A percentile compares a stretch with the other conserved stretches of the same genome.
Conservation (phyloP, 2,797 vertebrate genomes). For the Hydrocynus forskahlii region DNA sequence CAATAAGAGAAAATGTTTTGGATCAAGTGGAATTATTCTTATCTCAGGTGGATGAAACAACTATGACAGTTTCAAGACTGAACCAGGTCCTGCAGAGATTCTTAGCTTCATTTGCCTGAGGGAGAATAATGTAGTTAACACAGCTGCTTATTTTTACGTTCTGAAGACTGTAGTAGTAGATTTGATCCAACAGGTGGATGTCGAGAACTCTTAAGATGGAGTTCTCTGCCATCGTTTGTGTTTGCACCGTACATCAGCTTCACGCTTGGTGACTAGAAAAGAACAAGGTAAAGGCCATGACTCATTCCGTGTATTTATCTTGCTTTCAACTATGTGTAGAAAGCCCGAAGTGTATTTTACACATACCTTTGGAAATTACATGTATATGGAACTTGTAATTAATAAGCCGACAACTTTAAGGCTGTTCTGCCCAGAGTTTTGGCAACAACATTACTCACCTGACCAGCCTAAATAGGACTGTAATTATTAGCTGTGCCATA, state of each 20-base stretch:
- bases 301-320: constrained; percentile 10
- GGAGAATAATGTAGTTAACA: not conserved
- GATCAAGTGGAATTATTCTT: not conserved
- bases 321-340: not conserved
- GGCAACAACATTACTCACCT: not conserved
- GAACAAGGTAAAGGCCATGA: constrained; percentile 22
- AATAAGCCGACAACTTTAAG: not conserved
- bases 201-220: not conserved
- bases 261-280: constrained; percentile 24
- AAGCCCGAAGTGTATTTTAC: not conserved
- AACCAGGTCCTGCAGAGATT: not conserved
- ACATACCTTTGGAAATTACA: not conserved
- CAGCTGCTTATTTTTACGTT: not conserved
- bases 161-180: not conserved
- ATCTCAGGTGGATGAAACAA: not conserved
- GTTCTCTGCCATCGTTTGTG: constrained; percentile 39
- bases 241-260: constrained; percentile 36
- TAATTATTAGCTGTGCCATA: constrained; percentile 8
- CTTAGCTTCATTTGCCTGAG: not conserved
- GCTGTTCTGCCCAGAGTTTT: constrained; percentile 10
- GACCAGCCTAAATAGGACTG: not conserved
- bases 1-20: not conserved
- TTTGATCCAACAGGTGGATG: not conserved
- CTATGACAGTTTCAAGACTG: not conserved
- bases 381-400: not conserved